Base-by-base conservation (phyloP, 2,888 invertebrate species). In the Ypsolopha sequella region DNA sequence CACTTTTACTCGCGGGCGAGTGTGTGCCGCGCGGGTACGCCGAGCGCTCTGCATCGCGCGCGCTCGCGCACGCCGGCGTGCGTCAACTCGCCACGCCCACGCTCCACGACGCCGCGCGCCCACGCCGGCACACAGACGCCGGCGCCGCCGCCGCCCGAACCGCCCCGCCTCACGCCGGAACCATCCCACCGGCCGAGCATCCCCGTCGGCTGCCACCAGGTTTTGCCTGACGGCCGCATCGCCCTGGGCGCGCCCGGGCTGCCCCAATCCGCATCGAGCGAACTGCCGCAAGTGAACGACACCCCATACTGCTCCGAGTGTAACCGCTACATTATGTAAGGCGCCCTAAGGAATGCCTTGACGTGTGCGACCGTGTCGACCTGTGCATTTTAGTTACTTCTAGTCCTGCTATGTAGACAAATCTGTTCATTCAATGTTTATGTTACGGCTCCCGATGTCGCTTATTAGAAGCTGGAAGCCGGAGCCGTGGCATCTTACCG, bases 261-360 rank as follows among this genome's bases (percentile, higher is more conserved):
- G 44, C 61, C 66, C 36, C 62, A 57, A 61, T 68, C 56, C 53
- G 48, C 65, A 67, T 64, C 64, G 54, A 62, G 68, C 57, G 75
- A 68, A 58, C 75, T 73, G 65, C 79, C 80, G 59, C 77, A 87
- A 65, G 84, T 89, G 79, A 79, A 82, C 84, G 84, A 89, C 70
- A 85, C 89, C 61, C 90, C 91, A 54, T 86, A 88, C 78, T 96
- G 97, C 89, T 91, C 91, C 71, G 93, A 93, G 71, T 97, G 96
- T 89, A 94, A 93, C 85, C 90, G 93, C 80, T 89, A 92, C 73
- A 95, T 96, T 80, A 92, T 93, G 96, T 96, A 92, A 93, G 88
- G 81, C 80, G 73, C 65, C 70, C 65, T 66, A 63, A 66, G 68
- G 76, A 73, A 77, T 84, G 84, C 74, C 79, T 76, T 76, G 74